These are phyloP conservation scores for Laothoe populi DNA, from an alignment of 2,888 invertebrate genomes.

Conservation along the genomic window DNA sequence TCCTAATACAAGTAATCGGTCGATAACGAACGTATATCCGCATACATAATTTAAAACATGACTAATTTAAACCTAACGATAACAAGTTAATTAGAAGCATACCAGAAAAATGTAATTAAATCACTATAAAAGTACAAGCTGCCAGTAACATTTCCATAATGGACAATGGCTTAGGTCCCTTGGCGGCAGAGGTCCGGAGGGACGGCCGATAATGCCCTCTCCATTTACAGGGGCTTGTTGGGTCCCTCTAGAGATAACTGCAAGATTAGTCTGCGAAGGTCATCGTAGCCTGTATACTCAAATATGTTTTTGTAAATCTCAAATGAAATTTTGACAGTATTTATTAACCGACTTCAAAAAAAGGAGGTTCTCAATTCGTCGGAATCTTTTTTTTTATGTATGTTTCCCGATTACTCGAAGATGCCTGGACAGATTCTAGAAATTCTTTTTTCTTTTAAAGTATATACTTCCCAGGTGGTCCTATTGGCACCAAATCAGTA, in stretches of 20 bases:
- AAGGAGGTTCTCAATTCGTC: too few species aligned
- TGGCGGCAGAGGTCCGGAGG: constrained; percentile 47
- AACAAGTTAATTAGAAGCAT: constrained; percentile 11
- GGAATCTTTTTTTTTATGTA: too few species aligned
- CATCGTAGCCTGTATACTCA: neutral
- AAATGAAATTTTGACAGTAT: neutral
- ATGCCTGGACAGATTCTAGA: too few species aligned
- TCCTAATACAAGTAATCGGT: too few species aligned
- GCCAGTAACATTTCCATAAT: constrained; percentile 53
- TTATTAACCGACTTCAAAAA: neutral
- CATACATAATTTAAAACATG: neutral
- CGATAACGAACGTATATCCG: neutral
- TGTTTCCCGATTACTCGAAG: too few species aligned
- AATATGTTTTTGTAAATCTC: neutral
- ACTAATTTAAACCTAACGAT: neutral
- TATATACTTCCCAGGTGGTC: too few species aligned
- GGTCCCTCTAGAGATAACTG: constrained; percentile 42
- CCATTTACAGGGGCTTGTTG: constrained; percentile 52
- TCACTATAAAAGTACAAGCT: constrained; percentile 35
- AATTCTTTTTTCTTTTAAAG: too few species aligned
- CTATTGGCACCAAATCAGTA: too few species aligned
- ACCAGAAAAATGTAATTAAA: constrained; percentile 29
- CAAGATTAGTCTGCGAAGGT: constrained; percentile 26
- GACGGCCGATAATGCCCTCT: constrained; percentile 57
- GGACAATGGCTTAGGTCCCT: constrained; percentile 44